Evolutionary conservation across 2,797 vertebrate species (phyloP).

Genomic region (Tokudaia muenninki): DNA sequence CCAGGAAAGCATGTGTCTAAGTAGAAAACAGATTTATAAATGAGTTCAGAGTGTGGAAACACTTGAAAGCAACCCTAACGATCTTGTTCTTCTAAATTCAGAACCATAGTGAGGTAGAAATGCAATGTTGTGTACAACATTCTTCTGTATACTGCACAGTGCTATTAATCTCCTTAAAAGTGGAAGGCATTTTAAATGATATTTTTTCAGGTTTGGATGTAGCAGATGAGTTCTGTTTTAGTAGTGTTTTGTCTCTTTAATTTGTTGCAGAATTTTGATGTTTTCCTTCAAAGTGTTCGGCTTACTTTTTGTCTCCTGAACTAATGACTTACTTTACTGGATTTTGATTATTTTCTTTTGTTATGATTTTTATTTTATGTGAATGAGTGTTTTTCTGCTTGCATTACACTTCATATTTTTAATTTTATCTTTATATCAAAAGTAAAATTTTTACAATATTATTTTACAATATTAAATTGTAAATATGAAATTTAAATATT

Average conservation of each 20-base stretch:
- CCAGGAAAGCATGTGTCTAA: not conserved
- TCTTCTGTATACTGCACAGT: not conserved
- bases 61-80: not conserved
- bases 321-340: not conserved
- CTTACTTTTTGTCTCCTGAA: constrained; percentile 74
- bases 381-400: not conserved
- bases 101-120: not conserved
- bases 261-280: not conserved
- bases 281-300: constrained; percentile 60
- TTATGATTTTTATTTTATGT: not conserved
- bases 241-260: not conserved
- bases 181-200: not conserved
- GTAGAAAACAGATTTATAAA: not conserved
- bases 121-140: not conserved
- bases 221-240: not conserved
- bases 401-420: not conserved
- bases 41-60: not conserved
- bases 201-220: not conserved
- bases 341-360: constrained; percentile 47
- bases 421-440: not conserved
- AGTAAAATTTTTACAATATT: not conserved
- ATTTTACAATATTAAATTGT: no score
- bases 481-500: no score
- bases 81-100: not conserved
- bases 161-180: not conserved